Conservation (phyloP, 2,888 invertebrate genomes). For the Horisme vitalbata region DNA sequence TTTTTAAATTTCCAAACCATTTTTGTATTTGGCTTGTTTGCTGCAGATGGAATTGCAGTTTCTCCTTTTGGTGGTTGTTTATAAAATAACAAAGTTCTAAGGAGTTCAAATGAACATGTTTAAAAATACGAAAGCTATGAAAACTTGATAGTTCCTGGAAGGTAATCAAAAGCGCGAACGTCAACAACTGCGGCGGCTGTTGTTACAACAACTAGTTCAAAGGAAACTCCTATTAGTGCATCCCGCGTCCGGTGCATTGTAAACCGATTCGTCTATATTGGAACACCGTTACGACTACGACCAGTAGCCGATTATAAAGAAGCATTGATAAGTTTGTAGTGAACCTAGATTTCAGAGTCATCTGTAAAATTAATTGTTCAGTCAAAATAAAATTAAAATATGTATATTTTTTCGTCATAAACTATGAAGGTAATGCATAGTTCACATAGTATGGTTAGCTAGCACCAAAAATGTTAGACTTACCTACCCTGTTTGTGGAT, state of each 20-base stretch:
- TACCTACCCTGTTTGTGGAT: too few species aligned
- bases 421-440: too few species aligned
- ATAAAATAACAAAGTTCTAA: slow-evolving; percentile 4
- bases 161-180: slow-evolving; percentile 42
- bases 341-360: too few species aligned
- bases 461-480: too few species aligned
- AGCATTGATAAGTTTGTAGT: too few species aligned
- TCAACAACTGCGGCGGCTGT: slow-evolving; percentile 51
- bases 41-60: too few species aligned
- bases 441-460: too few species aligned
- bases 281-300: slow-evolving; percentile 33
- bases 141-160: slow-evolving; percentile 52
- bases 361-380: too few species aligned
- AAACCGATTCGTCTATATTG: slow-evolving; percentile 54
- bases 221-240: slow-evolving; percentile 72
- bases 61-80: slow-evolving; percentile 3
- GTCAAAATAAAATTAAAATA: too few species aligned
- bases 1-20: too few species aligned
- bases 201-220: slow-evolving; percentile 66
- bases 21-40: too few species aligned
- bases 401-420: too few species aligned
- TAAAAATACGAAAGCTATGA: slow-evolving; percentile 21
- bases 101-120: slow-evolving; percentile 6
- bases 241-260: slow-evolving; percentile 66
- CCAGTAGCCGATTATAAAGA: slow-evolving; percentile 1